Evolutionary conservation across 2,888 invertebrate species (phyloP).

Genomic region (Agriopis leucophaearia): DNA sequence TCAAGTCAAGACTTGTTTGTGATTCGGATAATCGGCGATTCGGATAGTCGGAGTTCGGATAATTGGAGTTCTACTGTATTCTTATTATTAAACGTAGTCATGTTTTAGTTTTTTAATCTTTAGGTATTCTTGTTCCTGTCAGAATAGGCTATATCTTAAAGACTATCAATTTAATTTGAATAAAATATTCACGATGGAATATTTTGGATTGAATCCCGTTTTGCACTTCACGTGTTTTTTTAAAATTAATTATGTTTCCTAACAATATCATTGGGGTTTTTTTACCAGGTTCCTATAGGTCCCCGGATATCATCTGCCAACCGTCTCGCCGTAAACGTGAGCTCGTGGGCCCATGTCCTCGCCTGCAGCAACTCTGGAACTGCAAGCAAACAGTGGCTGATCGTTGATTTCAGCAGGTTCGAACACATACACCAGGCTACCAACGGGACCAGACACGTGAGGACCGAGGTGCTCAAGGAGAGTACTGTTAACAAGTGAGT

Average conservation of each 20-base stretch:
- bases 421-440: slow-evolving; percentile 55
- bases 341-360: slow-evolving; percentile 91
- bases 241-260: too few species aligned
- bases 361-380: slow-evolving; percentile 91
- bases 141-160: too few species aligned
- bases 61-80: too few species aligned
- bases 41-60: too few species aligned
- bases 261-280: slow-evolving; percentile 30
- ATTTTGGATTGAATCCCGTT: neutral
- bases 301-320: slow-evolving; percentile 94
- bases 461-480: slow-evolving; percentile 67
- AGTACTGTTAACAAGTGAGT: slow-evolving; percentile 71
- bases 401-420: slow-evolving; percentile 90
- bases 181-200: too few species aligned
- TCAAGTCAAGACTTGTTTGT: too few species aligned
- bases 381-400: slow-evolving; percentile 95
- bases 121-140: too few species aligned
- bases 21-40: too few species aligned
- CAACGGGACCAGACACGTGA: slow-evolving; percentile 36
- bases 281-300: slow-evolving; percentile 88
- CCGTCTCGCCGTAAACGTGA: slow-evolving; percentile 90
- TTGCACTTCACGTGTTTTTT: too few species aligned
- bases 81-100: too few species aligned
- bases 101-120: too few species aligned
- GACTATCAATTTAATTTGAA: too few species aligned